phyloP scores from a whole-genome alignment of 2,113 vertebrate species.

The Numenius arquata region DNA sequence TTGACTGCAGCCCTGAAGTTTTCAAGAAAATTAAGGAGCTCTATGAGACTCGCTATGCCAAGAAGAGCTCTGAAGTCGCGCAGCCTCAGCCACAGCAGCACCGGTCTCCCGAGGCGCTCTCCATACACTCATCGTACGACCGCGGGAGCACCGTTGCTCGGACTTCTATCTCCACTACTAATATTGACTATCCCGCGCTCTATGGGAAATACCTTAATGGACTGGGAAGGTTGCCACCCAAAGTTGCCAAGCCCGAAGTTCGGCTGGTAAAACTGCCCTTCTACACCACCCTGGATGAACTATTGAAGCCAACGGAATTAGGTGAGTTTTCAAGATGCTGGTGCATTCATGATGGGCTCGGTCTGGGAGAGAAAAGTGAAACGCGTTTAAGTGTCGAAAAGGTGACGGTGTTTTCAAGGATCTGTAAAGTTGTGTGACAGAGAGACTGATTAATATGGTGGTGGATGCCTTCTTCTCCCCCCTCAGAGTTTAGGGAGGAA shows the following conservation, averaged over 20 bases:
- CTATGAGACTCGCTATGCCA: conserved; percentile 93
- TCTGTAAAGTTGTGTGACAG: not conserved
- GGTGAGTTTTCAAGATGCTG: conserved; percentile 71
- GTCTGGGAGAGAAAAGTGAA: not conserved
- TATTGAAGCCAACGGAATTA: conserved; percentile 92
- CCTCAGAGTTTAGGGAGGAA: not conserved
- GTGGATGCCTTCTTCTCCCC: not conserved
- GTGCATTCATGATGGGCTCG: fast-evolving
- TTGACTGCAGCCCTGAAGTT: conserved; percentile 95
- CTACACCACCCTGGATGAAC: conserved; percentile 92
- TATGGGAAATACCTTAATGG: conserved; percentile 95
- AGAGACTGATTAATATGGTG: not conserved
- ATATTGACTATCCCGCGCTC: conserved; percentile 77
- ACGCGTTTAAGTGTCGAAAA: not conserved
- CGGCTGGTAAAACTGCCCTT: conserved; percentile 94
- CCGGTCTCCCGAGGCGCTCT: conserved; percentile 79
- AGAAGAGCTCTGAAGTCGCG: conserved; percentile 75
- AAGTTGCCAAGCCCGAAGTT: conserved; percentile 81
- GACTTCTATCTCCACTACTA: conserved; percentile 67
- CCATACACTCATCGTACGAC: conserved; percentile 78
- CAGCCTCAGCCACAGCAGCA: conserved; percentile 55
- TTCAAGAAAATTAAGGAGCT: conserved; percentile 97
- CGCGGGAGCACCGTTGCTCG: conserved; percentile 63
- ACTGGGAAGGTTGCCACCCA: conserved; percentile 83
- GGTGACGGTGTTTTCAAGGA: not conserved